Evolutionary conservation across 2,113 vertebrate species (phyloP), one percentile per base, ranked within the genome.

Genomic region (Dermatemys mawii): DNA sequence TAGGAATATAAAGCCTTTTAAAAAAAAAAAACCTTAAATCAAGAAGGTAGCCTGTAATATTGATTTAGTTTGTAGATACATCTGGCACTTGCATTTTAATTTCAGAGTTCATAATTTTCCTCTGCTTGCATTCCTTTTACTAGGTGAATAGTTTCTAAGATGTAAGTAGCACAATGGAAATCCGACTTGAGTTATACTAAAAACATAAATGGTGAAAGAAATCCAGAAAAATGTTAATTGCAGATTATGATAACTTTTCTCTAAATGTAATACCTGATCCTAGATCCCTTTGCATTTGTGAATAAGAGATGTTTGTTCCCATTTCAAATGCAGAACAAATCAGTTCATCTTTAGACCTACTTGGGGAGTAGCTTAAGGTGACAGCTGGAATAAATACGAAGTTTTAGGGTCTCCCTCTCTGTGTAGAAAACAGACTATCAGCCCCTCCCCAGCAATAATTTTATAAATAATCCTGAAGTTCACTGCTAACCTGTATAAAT

Each of bases 61-160:
- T 93, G 83, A 93, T 96, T 60, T 94, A 96, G 86, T 90, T 90
- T 83, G 51, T 93, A 80, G 82, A 96, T 90, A 51, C 46, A 38
- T 90, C 63, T 90, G 53, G 94, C 87, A 94, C 93, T 87, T 91
- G 88, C 86, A 90, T 95, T 94, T 95, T 94, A 91, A 93, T 78
- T 94, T 24, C n/a, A 50, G 81, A 81, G 89, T 95, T 96, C 44
- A 55, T 91, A 81, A 57, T 95, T 95, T 95, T 89, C 55, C 27
- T 93, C 9, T 73, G 88, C 78, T 79, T 86, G 14, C 91, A 27
- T 86, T 84, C 93, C 53, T 91, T 22, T 84, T 63, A 57, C 88
- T 93, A 85, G 70, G 26, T 70, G 13, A 73, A 41, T 73, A 41
- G 67, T 73, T 73, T 73, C 41, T 38, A 41, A 73, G 67, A 21